phyloP scores from a whole-genome alignment of 2,113 vertebrate genomes.

The Mustela lutreola region DNA sequence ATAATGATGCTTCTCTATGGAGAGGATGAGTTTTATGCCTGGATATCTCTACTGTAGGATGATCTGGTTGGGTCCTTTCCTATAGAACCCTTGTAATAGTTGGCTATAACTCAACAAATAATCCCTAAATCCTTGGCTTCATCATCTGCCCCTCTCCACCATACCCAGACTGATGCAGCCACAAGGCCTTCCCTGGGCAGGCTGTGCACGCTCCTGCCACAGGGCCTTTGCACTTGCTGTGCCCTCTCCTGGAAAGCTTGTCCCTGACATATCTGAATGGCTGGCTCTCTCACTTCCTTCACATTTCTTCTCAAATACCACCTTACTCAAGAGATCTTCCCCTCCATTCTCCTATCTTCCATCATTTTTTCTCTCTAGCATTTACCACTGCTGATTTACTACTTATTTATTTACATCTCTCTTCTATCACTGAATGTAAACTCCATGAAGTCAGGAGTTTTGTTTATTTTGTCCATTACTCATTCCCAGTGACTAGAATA shows the following conservation, averaged over 20 bases:
- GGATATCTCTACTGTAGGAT: not conserved
- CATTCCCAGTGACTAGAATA: not conserved
- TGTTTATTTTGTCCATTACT: not conserved
- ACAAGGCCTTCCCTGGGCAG: no score
- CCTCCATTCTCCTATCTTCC: not conserved
- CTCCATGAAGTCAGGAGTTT: not conserved
- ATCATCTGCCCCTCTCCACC: not conserved
- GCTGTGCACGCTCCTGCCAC: not conserved
- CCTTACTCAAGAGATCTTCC: not conserved
- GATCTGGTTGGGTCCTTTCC: not conserved
- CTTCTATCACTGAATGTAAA: not conserved
- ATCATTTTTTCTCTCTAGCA: not conserved
- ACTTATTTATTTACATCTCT: accelerated
- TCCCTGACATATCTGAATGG: not conserved
- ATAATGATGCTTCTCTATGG: not conserved
- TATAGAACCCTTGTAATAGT: not conserved
- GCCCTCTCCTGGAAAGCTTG: not conserved
- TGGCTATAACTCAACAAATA: not conserved
- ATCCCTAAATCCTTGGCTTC: not conserved
- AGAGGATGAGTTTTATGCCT: not conserved
- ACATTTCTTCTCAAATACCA: not conserved
- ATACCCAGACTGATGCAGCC: not conserved
- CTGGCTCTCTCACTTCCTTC: not conserved
- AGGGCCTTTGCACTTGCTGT: not conserved
- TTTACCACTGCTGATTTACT: no score